Evolutionary conservation across 2,888 invertebrate species (phyloP).

Genomic region (Apamea anceps): DNA sequence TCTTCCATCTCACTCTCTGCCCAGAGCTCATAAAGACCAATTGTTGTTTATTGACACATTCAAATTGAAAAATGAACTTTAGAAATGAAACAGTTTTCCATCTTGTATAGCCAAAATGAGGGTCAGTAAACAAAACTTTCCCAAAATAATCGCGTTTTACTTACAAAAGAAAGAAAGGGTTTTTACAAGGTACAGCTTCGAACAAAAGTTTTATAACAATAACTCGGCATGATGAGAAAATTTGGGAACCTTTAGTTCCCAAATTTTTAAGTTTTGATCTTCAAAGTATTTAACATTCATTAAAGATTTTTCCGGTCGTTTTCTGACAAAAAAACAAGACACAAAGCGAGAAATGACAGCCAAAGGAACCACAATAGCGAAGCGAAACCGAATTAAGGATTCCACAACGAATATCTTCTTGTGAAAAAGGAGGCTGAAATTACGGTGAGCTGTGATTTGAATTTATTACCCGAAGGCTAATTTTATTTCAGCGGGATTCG

Average conservation of each 20-base stretch:
- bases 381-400: constrained; percentile 87
- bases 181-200: constrained; percentile 12
- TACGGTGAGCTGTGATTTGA: constrained; percentile 88
- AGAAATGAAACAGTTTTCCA: not conserved
- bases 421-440: constrained; percentile 87
- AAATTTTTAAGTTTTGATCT: constrained; percentile 33
- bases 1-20: not conserved
- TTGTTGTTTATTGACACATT: not conserved
- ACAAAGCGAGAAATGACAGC: constrained; percentile 81
- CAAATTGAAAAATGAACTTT: not conserved
- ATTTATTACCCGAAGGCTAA: constrained; percentile 88
- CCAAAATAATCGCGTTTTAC: constrained; percentile 38
- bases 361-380: constrained; percentile 84
- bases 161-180: constrained; percentile 38
- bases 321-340: constrained; percentile 65
- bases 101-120: not conserved
- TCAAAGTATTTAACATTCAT: constrained; percentile 56
- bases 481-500: constrained; percentile 84
- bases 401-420: constrained; percentile 85
- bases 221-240: constrained; percentile 27
- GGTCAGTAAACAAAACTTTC: constrained; percentile 9
- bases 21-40: not conserved
- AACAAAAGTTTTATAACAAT: constrained; percentile 38
- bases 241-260: too few relatives aligned
- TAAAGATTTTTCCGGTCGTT: constrained; percentile 48